A percentile compares a stretch with the other conserved stretches of the same genome.
Conservation (phyloP, 1,140 invertebrate species). For the Drosophila bocqueti region DNA sequence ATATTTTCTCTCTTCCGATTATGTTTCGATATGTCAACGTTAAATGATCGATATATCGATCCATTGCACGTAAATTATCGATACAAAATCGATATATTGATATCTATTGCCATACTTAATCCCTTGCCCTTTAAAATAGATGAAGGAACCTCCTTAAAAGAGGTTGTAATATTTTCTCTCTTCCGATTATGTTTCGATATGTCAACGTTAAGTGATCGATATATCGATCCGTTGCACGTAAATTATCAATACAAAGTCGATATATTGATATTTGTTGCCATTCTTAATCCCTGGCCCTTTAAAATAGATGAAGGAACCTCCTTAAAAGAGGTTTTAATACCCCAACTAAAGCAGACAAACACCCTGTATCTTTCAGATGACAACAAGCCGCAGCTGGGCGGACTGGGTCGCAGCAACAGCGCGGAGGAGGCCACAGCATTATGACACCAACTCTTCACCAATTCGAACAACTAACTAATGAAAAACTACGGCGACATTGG, state of each 20-base stretch:
- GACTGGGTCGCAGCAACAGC: constrained; percentile 62
- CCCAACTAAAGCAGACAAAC: neutral
- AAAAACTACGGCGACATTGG: constrained; percentile 81
- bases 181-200: too few relatives aligned
- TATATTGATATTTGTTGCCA: too few relatives aligned
- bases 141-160: neutral
- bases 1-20: too few relatives aligned
- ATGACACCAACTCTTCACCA: constrained; percentile 84
- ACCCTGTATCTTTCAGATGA: constrained; percentile 41
- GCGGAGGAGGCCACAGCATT: constrained; percentile 78
- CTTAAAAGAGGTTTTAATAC: neutral
- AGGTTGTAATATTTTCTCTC: neutral
- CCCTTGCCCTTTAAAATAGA: neutral
- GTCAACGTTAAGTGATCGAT: neutral
- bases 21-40: too few relatives aligned
- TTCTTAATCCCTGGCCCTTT: neutral
- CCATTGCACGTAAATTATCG: too few relatives aligned
- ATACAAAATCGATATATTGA: too few relatives aligned
- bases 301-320: neutral
- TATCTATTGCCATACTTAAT: neutral
- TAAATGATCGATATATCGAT: neutral
- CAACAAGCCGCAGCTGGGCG: constrained; percentile 45
- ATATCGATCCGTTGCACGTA: neutral
- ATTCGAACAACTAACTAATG: constrained; percentile 83
- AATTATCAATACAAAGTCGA: too few relatives aligned